Percentiles rank a stretch among this genome's conserved stretches.
Evolutionary conservation across 2,113 vertebrate species (phyloP).

Genomic region (Lycaon pictus): DNA sequence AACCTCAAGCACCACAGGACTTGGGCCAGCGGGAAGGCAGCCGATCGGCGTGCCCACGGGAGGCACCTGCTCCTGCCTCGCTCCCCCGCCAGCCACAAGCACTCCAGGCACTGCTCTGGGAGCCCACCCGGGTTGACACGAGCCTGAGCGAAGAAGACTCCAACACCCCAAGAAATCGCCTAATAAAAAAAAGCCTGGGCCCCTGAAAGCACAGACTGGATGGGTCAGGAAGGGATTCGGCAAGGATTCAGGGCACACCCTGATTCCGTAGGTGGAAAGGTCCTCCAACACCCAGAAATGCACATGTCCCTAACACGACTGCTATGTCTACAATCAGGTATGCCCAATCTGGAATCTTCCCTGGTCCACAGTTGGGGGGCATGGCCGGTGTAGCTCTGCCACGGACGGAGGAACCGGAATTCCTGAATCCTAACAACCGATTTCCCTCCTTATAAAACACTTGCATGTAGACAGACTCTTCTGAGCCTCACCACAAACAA

Average conservation of each 20-base stretch:
- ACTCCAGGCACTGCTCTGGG: background rate
- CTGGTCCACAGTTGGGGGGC: background rate
- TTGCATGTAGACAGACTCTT: background rate
- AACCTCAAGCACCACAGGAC: constrained; percentile 64
- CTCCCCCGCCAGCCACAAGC: background rate
- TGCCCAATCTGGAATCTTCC: background rate
- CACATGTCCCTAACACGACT: background rate
- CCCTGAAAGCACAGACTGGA: background rate
- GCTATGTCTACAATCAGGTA: background rate
- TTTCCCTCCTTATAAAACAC: constrained; percentile 14
- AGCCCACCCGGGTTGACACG: background rate
- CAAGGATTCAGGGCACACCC: background rate
- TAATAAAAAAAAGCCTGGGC: background rate
- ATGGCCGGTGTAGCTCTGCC: background rate
- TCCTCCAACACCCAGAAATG: background rate
- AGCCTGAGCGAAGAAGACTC: background rate
- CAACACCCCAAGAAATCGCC: background rate
- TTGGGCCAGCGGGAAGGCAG: constrained; percentile 50
- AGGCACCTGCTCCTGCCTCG: background rate
- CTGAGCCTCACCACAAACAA: background rate
- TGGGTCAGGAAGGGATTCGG: background rate
- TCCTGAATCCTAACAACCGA: background rate
- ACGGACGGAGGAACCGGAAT: background rate
- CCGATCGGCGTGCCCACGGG: too few relatives aligned
- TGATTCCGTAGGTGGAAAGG: background rate